phyloP scores from a whole-genome alignment of 2,888 invertebrate genomes.

The Phlogophora meticulosa region DNA sequence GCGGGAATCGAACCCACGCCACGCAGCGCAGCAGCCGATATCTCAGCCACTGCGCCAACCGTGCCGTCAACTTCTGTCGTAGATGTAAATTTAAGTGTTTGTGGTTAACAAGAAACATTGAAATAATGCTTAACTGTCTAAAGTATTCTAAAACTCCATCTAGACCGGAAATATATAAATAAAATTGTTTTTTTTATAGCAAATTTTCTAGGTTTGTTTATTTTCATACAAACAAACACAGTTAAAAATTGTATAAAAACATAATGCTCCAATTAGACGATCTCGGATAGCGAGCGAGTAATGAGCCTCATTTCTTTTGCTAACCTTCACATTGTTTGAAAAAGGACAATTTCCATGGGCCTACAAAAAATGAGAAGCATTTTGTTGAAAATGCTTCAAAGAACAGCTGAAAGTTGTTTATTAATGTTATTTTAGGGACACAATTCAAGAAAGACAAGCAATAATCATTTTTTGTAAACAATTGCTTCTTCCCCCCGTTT shows the following conservation, averaged over 20 bases:
- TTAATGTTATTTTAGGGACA: slow-evolving; percentile 22
- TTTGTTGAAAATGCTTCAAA: slow-evolving; percentile 38
- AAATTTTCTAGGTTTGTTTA: slow-evolving; percentile 10
- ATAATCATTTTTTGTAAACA: slow-evolving; percentile 10
- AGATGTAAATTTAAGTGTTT: no score
- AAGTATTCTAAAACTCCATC: neutral
- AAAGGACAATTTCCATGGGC: slow-evolving; percentile 48
- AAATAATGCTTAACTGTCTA: no score
- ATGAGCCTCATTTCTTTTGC: slow-evolving; percentile 56
- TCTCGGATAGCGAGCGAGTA: slow-evolving; percentile 55
- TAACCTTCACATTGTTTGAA: slow-evolving; percentile 51
- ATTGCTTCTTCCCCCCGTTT: slow-evolving; percentile 12
- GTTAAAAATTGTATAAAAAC: slow-evolving; percentile 23
- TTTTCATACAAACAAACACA: slow-evolving; percentile 7
- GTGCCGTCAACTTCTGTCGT: no score
- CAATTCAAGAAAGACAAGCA: slow-evolving; percentile 17
- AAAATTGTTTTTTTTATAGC: no score
- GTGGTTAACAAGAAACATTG: no score
- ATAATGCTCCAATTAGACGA: slow-evolving; percentile 54
- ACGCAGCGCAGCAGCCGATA: no score
- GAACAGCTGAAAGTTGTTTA: slow-evolving; percentile 20
- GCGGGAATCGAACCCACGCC: no score
- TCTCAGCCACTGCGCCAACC: no score
- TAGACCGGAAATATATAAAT: neutral
- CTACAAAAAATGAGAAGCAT: slow-evolving; percentile 40